Evolutionary conservation across 1,140 invertebrate species (phyloP), one percentile per base, ranked within the genome.

Genomic region (Ericerus pela): DNA sequence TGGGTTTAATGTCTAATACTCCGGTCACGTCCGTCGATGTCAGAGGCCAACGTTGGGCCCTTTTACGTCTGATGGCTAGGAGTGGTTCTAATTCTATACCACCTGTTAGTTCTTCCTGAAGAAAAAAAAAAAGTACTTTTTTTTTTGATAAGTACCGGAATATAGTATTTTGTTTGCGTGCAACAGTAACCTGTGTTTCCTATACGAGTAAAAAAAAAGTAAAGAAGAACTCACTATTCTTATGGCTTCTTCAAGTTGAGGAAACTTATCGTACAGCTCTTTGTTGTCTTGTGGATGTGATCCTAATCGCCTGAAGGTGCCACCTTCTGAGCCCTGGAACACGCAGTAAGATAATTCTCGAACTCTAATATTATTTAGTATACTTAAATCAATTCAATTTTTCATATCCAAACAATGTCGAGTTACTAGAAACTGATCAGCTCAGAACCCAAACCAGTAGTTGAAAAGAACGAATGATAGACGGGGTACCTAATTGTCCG

Each of bases 41-140:
- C 16, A 77, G 64, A 30, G 70, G 72, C 51, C 56, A 60, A 27
- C 60, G 51, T 67, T 63, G 16, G 67, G 67, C 22, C 66, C 67
- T 51, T 68, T 59, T 65, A 69, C 55, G 66, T 57, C 76, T 69
- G 58, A 74, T 70, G 14, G 77, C 79, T 58, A 83, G 68, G 27
- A 82, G 66, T n/a, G 79, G 78, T 27, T 81, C 79, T 60, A 82
- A 69, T 68, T 82, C 80, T 55, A 81, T 72, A 30, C 80, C 80
- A 8, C 78, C 71, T 64, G 72, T 76, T 61, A 79, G 53, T 59
- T 33, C 11, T 55, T 64, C 63, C 63, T 64, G 55, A 8, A 56
- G 41, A 58, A 43, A 52, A 27, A 52, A 57, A 54, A 38, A 30
- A 27, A 28, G 20, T 20, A 20, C 6, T 33, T 33, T 33, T 33